These are phyloP conservation scores for Tethea ocularis DNA, from an alignment of 2,888 invertebrate species.

Conservation along the genomic window DNA sequence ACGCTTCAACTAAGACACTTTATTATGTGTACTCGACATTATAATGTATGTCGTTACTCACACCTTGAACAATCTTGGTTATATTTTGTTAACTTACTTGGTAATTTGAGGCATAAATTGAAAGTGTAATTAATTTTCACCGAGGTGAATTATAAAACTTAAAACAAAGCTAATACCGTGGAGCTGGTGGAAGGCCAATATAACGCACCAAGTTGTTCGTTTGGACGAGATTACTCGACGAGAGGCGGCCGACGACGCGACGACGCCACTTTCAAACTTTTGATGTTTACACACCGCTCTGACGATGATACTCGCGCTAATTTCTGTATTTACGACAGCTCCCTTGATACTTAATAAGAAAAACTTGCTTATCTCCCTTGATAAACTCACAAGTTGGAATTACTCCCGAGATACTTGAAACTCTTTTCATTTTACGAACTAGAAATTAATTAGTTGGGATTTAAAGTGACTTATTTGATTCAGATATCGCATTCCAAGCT, in stretches of 20 bases:
- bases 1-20: neutral
- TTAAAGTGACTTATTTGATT: conserved; percentile 37
- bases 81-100: conserved; percentile 5
- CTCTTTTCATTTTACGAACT: conserved; percentile 30
- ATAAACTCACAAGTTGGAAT: conserved; percentile 55
- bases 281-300: conserved; percentile 69
- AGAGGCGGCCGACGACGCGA: conserved; percentile 40
- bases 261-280: conserved; percentile 64
- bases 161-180: conserved; percentile 32
- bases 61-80: conserved; percentile 21
- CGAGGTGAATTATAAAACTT: conserved; percentile 32
- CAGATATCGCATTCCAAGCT: conserved; percentile 35
- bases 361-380: conserved; percentile 63
- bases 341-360: conserved; percentile 68
- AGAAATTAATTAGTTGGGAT: conserved; percentile 40
- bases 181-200: conserved; percentile 37
- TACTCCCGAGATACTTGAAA: conserved; percentile 36
- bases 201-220: conserved; percentile 36
- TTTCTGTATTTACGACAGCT: conserved; percentile 75
- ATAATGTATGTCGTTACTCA: conserved; percentile 17
- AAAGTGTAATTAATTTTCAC: conserved; percentile 18
- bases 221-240: conserved; percentile 27
- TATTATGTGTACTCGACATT: neutral
- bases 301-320: conserved; percentile 70
- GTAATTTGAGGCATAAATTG: neutral